These are phyloP conservation scores for Anthophora plumipes DNA, from an alignment of 2,888 invertebrate genomes.

Conservation along the genomic window DNA sequence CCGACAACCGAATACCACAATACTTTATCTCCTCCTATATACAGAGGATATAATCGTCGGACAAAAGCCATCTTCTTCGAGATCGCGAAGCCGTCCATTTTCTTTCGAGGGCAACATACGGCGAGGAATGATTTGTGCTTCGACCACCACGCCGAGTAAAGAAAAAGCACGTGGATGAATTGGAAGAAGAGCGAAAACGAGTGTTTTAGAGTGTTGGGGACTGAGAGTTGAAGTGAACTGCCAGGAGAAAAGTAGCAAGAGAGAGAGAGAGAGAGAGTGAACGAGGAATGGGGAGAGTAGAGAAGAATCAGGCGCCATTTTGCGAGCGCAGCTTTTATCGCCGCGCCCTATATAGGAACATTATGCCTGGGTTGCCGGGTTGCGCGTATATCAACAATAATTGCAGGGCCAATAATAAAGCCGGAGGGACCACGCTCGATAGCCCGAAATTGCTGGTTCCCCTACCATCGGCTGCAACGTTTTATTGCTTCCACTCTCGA, in stretches of 20 bases:
- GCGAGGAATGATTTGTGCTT: slow-evolving; percentile 10
- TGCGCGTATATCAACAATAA: slow-evolving; percentile 84
- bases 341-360: slow-evolving; percentile 77
- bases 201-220: background rate
- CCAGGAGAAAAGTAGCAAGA: no score
- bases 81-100: slow-evolving; percentile 4
- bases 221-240: no score
- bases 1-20: no score
- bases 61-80: no score
- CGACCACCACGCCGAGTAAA: no score
- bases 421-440: slow-evolving; percentile 83
- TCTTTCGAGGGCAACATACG: slow-evolving; percentile 3
- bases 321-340: slow-evolving; percentile 78
- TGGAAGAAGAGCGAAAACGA: slow-evolving; percentile 9
- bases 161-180: slow-evolving; percentile 12
- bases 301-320: slow-evolving; percentile 77
- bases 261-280: no score
- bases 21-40: background rate
- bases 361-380: slow-evolving; percentile 74
- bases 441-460: slow-evolving; percentile 85
- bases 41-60: no score
- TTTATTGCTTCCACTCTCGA: slow-evolving; percentile 72
- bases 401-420: slow-evolving; percentile 85
- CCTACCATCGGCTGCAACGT: slow-evolving; percentile 75
- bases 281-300: no score